phyloP scores from a whole-genome alignment of 2,797 vertebrate species.

The Sibirionetta formosa region DNA sequence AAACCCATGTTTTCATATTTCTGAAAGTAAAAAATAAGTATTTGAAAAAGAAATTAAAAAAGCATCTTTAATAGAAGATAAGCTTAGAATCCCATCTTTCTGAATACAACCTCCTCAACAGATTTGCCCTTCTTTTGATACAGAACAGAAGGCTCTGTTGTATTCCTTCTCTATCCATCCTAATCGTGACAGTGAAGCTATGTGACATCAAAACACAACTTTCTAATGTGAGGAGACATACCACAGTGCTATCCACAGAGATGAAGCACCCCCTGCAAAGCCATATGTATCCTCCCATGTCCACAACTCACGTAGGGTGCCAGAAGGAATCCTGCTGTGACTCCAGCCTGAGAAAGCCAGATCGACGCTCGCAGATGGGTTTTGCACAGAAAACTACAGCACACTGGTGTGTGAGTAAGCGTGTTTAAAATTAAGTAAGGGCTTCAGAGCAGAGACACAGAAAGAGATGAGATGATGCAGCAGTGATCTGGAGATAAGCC shows the following conservation, averaged over 20 bases:
- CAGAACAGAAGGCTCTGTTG: neutral
- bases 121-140: neutral
- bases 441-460: neutral
- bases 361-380: accelerated
- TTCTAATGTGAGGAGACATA: neutral
- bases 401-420: accelerated
- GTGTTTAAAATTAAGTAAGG: neutral
- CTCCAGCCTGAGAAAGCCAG: neutral
- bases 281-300: neutral
- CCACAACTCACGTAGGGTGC: accelerated
- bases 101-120: neutral
- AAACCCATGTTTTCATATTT: neutral
- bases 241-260: accelerated
- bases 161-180: neutral
- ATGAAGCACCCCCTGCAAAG: neutral
- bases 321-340: neutral
- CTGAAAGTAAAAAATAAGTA: neutral
- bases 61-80: neutral
- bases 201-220: neutral
- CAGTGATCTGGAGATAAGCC: neutral
- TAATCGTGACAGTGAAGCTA: neutral
- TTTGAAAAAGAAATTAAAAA: neutral
- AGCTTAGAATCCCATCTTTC: neutral
- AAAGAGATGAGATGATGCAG: neutral
- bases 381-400: accelerated